phyloP scores from a whole-genome alignment of 2,888 invertebrate species.

The Punctoribates punctum region DNA sequence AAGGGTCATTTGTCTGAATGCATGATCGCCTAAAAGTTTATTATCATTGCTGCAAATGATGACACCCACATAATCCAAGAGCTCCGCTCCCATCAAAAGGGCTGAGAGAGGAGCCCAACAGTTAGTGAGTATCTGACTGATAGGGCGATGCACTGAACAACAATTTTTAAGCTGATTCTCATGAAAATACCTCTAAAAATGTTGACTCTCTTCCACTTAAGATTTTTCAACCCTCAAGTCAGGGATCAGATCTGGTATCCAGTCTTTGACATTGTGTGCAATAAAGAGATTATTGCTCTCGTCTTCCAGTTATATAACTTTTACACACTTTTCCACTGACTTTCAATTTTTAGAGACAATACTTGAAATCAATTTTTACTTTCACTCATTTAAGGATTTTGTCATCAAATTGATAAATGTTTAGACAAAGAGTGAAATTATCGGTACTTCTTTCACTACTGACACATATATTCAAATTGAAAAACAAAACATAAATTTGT shows the following conservation, averaged over 20 bases:
- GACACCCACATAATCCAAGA: slow-evolving; percentile 22
- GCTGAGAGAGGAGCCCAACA: background rate
- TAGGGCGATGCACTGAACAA: slow-evolving; percentile 20
- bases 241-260: slow-evolving; percentile 22
- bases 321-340: background rate
- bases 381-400: background rate
- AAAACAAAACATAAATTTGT: background rate
- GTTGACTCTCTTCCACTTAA: slow-evolving; percentile 26
- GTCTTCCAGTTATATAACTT: background rate
- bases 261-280: slow-evolving; percentile 15
- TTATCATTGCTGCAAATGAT: slow-evolving; percentile 21
- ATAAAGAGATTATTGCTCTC: slow-evolving; percentile 35
- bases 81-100: background rate
- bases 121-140: slow-evolving; percentile 32
- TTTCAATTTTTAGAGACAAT: background rate
- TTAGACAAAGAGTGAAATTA: background rate
- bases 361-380: background rate
- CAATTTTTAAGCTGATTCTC: slow-evolving; percentile 8
- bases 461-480: slow-evolving; percentile 5
- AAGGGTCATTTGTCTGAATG: slow-evolving; percentile 34
- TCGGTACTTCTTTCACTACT: background rate
- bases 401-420: background rate
- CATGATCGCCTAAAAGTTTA: slow-evolving; percentile 7
- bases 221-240: slow-evolving; percentile 16
- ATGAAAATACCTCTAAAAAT: slow-evolving; percentile 28